A percentile compares a stretch with the other conserved stretches of the same genome.
These are phyloP conservation scores for Alaudala cheleensis DNA, from an alignment of 2,113 vertebrate genomes.

Conservation along the genomic window DNA sequence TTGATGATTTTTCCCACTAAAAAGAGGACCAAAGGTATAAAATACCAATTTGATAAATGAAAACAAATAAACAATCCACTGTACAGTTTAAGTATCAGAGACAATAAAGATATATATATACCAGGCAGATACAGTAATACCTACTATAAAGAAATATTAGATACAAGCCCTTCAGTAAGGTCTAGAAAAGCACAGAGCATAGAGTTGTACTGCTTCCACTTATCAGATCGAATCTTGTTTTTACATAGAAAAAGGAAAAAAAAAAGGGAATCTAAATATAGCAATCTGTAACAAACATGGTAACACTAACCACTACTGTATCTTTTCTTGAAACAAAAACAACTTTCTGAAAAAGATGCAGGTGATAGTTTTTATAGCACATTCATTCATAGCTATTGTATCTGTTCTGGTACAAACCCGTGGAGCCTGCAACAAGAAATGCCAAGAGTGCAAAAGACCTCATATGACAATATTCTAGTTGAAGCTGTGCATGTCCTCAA, in stretches of 20 bases:
- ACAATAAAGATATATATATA: neutral
- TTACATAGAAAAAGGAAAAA: neutral
- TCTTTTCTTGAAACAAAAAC: neutral
- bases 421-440: neutral
- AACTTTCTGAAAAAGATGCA: neutral
- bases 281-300: neutral
- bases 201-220: neutral
- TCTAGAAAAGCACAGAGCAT: neutral
- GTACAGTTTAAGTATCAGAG: conserved; percentile 28
- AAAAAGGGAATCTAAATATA: neutral
- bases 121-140: neutral
- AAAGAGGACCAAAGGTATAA: conserved; percentile 18
- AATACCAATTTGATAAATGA: neutral
- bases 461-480: neutral
- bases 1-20: neutral
- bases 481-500: neutral
- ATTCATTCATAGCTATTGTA: neutral
- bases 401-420: neutral
- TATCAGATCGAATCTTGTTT: neutral
- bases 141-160: neutral
- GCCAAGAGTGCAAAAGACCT: neutral
- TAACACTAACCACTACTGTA: neutral
- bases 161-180: neutral
- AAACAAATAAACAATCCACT: neutral
- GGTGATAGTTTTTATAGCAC: neutral